Conservation (phyloP, 2,113 vertebrate species). For the Zeus faber region DNA sequence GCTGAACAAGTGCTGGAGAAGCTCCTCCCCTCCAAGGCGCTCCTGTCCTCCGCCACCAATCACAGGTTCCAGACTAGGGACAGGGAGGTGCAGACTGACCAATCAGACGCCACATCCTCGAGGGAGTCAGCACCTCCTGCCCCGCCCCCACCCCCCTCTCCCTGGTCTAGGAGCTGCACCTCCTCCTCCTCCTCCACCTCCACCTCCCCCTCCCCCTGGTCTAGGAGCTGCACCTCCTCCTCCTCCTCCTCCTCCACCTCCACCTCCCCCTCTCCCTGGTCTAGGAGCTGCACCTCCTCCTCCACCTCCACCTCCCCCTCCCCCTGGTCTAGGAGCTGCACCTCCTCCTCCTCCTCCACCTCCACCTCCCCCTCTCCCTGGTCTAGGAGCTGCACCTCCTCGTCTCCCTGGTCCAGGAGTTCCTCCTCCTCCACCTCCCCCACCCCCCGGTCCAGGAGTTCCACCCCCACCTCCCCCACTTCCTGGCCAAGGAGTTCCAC, state of each 20-base stretch:
- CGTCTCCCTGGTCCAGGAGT: conserved; percentile 25
- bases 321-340: neutral
- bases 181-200: fast-evolving
- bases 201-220: conserved; percentile 25
- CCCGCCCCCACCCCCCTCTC: neutral
- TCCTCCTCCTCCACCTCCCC: conserved; percentile 41
- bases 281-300: conserved; percentile 34
- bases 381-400: conserved; percentile 15
- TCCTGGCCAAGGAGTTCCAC: conserved; percentile 24
- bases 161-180: neutral
- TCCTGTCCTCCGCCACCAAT: conserved; percentile 28
- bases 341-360: conserved; percentile 29
- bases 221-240: conserved; percentile 19
- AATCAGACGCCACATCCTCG: conserved; percentile 15
- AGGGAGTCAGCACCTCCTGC: neutral
- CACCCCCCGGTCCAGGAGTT: conserved; percentile 18
- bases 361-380: conserved; percentile 36
- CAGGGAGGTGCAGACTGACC: conserved; percentile 63
- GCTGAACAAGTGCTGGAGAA: conserved; percentile 80
- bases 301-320: neutral
- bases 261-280: conserved; percentile 25
- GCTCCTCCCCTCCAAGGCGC: conserved; percentile 76
- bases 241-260: conserved; percentile 23
- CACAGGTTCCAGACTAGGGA: conserved; percentile 38
- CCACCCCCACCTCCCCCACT: conserved; percentile 35